A percentile compares a stretch with the other conserved stretches of the same genome.
These are phyloP conservation scores for Cardiocondyla obscurior DNA, from an alignment of 1,140 invertebrate species.

Conservation along the genomic window DNA sequence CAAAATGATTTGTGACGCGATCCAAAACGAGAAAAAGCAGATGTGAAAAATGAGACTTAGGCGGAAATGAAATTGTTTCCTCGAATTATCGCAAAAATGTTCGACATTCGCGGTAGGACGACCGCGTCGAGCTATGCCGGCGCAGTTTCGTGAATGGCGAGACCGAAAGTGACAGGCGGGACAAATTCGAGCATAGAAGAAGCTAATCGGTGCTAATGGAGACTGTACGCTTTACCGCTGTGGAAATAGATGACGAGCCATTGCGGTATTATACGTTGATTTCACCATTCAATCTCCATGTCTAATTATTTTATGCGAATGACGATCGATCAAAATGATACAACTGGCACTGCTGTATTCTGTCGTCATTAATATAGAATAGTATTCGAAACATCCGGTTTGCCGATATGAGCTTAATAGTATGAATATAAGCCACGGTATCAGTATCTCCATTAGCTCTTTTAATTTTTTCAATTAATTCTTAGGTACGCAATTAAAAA, in stretches of 20 bases:
- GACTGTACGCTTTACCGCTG: constrained; percentile 2
- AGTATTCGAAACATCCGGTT: neutral
- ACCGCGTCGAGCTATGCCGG: neutral
- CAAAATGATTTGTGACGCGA: neutral
- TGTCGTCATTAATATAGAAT: neutral
- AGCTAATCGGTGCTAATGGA: constrained; percentile 62
- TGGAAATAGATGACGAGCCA: constrained; percentile 35
- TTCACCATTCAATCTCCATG: constrained; percentile 21
- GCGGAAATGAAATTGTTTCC: constrained; percentile 1
- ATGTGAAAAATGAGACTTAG: neutral
- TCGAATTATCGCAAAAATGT: constrained; percentile 4
- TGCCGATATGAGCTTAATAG: neutral
- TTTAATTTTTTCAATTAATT: neutral
- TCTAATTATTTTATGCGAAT: constrained; percentile 53
- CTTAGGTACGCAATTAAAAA: neutral
- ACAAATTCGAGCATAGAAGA: constrained; percentile 52
- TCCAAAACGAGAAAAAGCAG: neutral
- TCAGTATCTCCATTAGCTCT: neutral
- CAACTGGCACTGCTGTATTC: neutral
- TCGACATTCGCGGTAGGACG: neutral
- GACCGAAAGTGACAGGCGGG: constrained; percentile 46
- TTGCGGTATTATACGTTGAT: constrained; percentile 19
- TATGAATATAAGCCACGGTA: neutral
- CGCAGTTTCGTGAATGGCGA: constrained; percentile 15
- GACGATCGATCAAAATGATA: constrained; percentile 23